These are phyloP conservation scores for Anguilla obscura DNA, from an alignment of 2,797 vertebrate genomes.

Conservation along the genomic window DNA sequence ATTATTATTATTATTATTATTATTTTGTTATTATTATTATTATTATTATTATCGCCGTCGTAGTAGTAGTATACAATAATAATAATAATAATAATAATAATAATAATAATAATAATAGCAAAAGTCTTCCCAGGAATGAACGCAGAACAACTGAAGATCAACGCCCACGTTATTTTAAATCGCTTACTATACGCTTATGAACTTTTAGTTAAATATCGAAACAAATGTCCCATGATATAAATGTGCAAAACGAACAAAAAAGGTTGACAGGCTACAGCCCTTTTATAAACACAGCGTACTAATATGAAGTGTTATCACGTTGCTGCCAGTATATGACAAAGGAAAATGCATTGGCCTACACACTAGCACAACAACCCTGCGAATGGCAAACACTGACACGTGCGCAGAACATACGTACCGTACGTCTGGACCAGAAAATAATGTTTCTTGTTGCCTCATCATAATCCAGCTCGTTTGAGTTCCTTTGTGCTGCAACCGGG, in stretches of 20 bases:
- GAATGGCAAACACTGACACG: background rate
- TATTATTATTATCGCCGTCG: background rate
- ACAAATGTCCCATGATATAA: background rate
- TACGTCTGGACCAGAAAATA: background rate
- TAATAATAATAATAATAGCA: background rate
- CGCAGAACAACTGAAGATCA: background rate
- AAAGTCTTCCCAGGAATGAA: background rate
- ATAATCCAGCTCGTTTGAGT: slow-evolving; percentile 4
- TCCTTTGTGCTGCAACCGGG: background rate
- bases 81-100: background rate
- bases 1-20: background rate
- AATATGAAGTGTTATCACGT: background rate
- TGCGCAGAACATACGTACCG: background rate
- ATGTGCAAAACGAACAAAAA: background rate
- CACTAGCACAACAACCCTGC: background rate
- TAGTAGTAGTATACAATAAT: no score
- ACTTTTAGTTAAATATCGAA: background rate
- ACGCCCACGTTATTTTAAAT: background rate
- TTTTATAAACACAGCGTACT: background rate
- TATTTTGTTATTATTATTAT: background rate
- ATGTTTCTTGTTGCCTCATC: background rate
- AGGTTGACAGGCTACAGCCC: background rate
- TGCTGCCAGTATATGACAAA: background rate
- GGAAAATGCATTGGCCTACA: background rate
- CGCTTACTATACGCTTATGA: background rate